phyloP scores from a whole-genome alignment of 2,113 vertebrate genomes.

The Toxostoma redivivum region DNA sequence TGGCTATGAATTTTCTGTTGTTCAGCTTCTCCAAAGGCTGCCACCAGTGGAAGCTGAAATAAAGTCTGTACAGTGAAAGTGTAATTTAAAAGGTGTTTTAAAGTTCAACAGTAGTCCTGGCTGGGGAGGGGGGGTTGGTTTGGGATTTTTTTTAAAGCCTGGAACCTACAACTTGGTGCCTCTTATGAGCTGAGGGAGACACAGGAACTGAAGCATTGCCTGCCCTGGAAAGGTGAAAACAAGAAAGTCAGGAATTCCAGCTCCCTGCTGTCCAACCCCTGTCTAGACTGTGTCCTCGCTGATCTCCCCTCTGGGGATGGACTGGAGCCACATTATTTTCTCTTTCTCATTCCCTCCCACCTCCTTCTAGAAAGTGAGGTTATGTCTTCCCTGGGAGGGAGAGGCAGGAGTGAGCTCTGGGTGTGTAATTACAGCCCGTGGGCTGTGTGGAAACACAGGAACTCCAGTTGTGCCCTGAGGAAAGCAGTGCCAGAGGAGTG shows the following conservation, averaged over 20 bases:
- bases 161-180: not conserved
- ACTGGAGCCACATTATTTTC: constrained; percentile 44
- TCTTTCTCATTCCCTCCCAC: constrained; percentile 7
- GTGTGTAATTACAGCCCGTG: not conserved
- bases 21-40: not conserved
- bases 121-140: not conserved
- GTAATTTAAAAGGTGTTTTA: not conserved
- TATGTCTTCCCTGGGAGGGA: not conserved
- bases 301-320: constrained; percentile 17
- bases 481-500: not conserved
- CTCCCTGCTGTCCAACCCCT: constrained; percentile 3
- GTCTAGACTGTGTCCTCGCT: constrained; percentile 51
- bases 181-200: not conserved
- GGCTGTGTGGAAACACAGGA: not conserved
- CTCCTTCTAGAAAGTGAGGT: constrained; percentile 12
- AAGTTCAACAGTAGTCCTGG: not conserved
- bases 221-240: constrained; percentile 21
- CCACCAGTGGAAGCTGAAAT: not conserved
- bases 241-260: constrained; percentile 4
- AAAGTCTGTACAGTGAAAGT: not conserved
- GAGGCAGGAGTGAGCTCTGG: not conserved
- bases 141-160: not conserved
- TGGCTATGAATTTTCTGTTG: not conserved
- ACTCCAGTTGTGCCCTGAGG: not conserved
- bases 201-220: not conserved